These are phyloP conservation scores for Amblyjoppa fuscipennis DNA, from an alignment of 2,888 invertebrate species.

Conservation along the genomic window DNA sequence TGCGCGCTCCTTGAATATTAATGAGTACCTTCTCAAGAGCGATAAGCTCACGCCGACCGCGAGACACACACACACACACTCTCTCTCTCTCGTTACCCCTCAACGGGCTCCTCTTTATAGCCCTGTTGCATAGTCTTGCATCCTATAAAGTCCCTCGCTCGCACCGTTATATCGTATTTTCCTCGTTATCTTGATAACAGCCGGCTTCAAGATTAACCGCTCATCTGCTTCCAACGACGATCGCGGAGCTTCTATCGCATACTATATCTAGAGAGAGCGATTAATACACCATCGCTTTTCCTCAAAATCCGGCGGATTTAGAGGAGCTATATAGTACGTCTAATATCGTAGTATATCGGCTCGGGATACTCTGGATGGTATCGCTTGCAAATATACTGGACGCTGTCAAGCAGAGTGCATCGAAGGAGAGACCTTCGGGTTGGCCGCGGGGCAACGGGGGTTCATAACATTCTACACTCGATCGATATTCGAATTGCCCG, in stretches of 20 bases:
- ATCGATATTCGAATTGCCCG: slow-evolving; percentile 28
- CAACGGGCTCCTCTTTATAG: background rate
- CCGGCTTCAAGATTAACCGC: slow-evolving; percentile 56
- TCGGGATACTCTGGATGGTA: slow-evolving; percentile 42
- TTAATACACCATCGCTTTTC: slow-evolving; percentile 45
- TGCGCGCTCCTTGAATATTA: slow-evolving; percentile 60
- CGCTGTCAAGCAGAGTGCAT: slow-evolving; percentile 59
- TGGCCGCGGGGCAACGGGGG: background rate
- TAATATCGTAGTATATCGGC: slow-evolving; percentile 20
- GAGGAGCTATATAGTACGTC: background rate
- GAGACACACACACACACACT: slow-evolving; percentile 31
- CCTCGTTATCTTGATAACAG: slow-evolving; percentile 59
- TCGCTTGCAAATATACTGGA: slow-evolving; percentile 65
- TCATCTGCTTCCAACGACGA: slow-evolving; percentile 47
- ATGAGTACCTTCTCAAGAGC: slow-evolving; percentile 56
- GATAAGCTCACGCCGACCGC: slow-evolving; percentile 57
- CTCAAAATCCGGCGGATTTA: slow-evolving; percentile 1
- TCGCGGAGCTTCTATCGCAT: slow-evolving; percentile 3
- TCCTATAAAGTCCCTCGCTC: slow-evolving; percentile 41
- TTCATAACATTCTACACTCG: background rate
- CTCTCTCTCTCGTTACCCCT: slow-evolving; percentile 15
- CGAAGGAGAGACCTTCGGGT: background rate
- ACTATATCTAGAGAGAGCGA: background rate
- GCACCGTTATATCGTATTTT: slow-evolving; percentile 33
- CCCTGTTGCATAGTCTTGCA: slow-evolving; percentile 47